Base-by-base conservation (phyloP, 2,113 vertebrate species). In the Zeus faber region DNA sequence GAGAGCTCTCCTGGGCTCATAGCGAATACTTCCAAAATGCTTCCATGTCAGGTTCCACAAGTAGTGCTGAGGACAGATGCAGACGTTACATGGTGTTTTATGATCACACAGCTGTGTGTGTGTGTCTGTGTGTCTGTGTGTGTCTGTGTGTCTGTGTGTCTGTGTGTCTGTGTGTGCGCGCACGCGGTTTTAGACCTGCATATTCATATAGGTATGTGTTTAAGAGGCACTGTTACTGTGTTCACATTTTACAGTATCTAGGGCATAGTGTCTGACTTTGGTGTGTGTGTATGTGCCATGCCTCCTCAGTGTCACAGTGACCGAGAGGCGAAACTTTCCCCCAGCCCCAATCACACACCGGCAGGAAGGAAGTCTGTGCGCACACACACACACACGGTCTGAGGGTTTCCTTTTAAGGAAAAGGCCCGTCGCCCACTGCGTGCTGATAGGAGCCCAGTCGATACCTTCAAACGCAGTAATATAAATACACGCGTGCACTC, bases 331-430 rank as follows among this genome's bases (percentile, higher is more conserved):
- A n/a, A n/a, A n/a, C n/a, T n/a, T n/a, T n/a, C n/a, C n/a, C n/a
- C n/a, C n/a, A n/a, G n/a, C n/a, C n/a, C n/a, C n/a, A n/a, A 37
- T 11, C 33, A 2, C 33, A n/a, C 11, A n/a, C 33, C 55, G 75
- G 58, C 61, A 72, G 87, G 84, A 87, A 87, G 87, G 83, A 88
- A 89, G 82, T n/a, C n/a, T n/a, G n/a, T 72, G 74, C 78, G 79
- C 60, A 47, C 43, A 45, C 33, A 25, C 21, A 39, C 35, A 47
- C 21, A 29, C 29, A 9, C 69, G 58, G 47, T 35, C 24, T 60
- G 57, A 81, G 76, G 74, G 24, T 11, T n/a, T 75, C 84, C 82
- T 83, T 86, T 85, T 85, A 86, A 85, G 84, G 84, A 58, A 70
- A 76, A 81, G 57, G 49, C 45, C 43, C 13, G n/a, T n/a, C 20